phyloP scores from a whole-genome alignment of 2,888 invertebrate genomes.

The Caradrina kadenii region DNA sequence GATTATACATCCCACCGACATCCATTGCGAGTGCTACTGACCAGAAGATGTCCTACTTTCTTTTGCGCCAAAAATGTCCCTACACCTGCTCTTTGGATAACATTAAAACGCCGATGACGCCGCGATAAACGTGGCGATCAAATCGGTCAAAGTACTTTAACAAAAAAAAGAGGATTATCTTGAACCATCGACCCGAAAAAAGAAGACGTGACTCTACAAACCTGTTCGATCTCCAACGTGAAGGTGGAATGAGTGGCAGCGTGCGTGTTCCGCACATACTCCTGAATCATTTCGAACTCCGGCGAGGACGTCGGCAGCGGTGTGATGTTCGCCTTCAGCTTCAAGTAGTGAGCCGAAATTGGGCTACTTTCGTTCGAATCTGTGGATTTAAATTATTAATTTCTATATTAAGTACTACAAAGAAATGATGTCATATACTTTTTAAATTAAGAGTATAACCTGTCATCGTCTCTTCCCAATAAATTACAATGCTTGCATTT shows the following conservation, averaged over 20 bases:
- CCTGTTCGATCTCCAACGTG: conserved; percentile 79
- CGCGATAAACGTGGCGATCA: too few species aligned
- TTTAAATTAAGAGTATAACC: not conserved
- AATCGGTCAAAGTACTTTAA: too few species aligned
- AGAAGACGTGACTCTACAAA: conserved; percentile 39
- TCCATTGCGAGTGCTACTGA: too few species aligned
- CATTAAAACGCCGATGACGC: too few species aligned
- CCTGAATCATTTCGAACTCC: conserved; percentile 93
- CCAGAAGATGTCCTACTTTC: too few species aligned
- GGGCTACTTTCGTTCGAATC: conserved; percentile 85
- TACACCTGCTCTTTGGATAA: too few species aligned
- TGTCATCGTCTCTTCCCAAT: conserved; percentile 15
- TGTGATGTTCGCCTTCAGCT: conserved; percentile 95
- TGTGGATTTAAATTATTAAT: conserved; percentile 34
- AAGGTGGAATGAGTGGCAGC: conserved; percentile 95
- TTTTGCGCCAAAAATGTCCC: too few species aligned
- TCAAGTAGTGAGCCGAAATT: conserved; percentile 96
- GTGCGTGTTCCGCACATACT: conserved; percentile 97
- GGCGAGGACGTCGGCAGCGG: conserved; percentile 92
- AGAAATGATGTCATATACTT: not conserved
- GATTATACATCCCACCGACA: too few species aligned
- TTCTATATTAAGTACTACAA: not conserved
- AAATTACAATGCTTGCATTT: conserved; percentile 9
- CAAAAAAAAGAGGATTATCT: too few species aligned
- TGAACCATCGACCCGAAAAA: too few species aligned